Evolutionary conservation across 2,888 invertebrate genomes (phyloP), one percentile per base, ranked within the genome.

Genomic region (Napeogenes sylphis): DNA sequence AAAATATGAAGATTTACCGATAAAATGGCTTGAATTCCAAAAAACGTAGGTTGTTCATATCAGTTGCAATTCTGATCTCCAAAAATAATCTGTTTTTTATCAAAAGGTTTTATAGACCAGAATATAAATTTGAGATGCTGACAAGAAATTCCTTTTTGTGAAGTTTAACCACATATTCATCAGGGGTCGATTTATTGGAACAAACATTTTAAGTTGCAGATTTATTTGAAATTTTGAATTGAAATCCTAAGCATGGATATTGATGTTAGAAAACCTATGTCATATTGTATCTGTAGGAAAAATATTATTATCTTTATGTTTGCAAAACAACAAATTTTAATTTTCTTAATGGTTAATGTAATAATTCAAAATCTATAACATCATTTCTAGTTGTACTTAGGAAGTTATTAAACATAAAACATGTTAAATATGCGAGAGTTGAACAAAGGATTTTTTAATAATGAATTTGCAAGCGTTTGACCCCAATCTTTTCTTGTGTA

Each of bases 51-150:
- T 47, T 38, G 21, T 47, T 56, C 45, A 47, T 42, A 56, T 51
- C 55, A 32, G 45, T 47, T 32, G 14, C 45, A 55, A 21, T 14
- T 47, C 61, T 60, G 65, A 65, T 69, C 59, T 61, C 53, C 63
- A 64, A 57, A 68, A 70, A 71, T 74, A 74, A 75, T 73, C 71
- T 64, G 71, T 73, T 70, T 73, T 70, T 76, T 67, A 70, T 68
- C 71, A 71, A 73, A 63, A 67, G 69, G 69, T 66, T 70, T 62
- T 71, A 73, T 21, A 21, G 21, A 75, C 66, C 58, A 55, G 55
- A 66, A 63, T 56, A 63, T 67, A 68, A 70, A 71, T 68, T 21
- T 68, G 71, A 71, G 71, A 71, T 72, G 57, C 65, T 69, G 68
- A 71, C 70, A 71, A 69, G 65, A 68, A 65, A 71, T 66, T 68